These are phyloP conservation scores for Seira ritae DNA, from an alignment of 2,888 invertebrate genomes.

Conservation along the genomic window DNA sequence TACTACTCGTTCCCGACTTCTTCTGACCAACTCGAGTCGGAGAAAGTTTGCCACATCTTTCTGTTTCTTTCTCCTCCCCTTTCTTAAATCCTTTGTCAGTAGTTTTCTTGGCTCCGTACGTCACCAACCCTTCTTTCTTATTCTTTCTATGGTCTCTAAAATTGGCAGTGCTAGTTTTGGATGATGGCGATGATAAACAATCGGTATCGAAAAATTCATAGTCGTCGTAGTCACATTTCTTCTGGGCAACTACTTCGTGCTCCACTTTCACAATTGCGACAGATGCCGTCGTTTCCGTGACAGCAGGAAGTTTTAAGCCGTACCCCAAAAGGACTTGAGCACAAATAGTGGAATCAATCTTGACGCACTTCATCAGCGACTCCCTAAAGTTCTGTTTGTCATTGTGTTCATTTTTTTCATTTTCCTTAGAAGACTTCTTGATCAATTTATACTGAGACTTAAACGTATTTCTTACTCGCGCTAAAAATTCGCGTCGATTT, in stretches of 20 bases:
- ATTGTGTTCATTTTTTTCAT: slow-evolving; percentile 61
- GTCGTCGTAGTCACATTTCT: slow-evolving; percentile 28
- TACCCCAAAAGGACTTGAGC: slow-evolving; percentile 65
- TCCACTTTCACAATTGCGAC: slow-evolving; percentile 24
- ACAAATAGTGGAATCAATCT: slow-evolving; percentile 68
- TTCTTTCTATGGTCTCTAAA: slow-evolving; percentile 20
- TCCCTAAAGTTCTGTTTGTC: slow-evolving; percentile 65
- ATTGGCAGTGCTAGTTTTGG: slow-evolving; percentile 2
- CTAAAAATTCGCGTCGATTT: slow-evolving; percentile 68
- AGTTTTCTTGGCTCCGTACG: not conserved
- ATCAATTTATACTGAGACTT: slow-evolving; percentile 70
- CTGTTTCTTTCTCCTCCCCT: slow-evolving; percentile 13
- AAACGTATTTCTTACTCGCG: slow-evolving; percentile 67
- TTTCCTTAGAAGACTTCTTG: slow-evolving; percentile 61
- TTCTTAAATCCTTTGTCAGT: not conserved
- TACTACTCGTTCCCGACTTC: too few relatives aligned
- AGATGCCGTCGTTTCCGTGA: not conserved
- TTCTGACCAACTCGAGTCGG: too few relatives aligned
- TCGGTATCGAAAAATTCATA: slow-evolving; percentile 54
- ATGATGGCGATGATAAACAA: not conserved
- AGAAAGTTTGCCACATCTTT: not conserved
- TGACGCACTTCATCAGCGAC: slow-evolving; percentile 66
- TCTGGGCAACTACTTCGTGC: not conserved
- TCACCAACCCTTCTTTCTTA: slow-evolving; percentile 9
- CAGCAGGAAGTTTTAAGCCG: slow-evolving; percentile 28